Evolutionary conservation across 2,888 invertebrate species (phyloP).

Genomic region (Syrphus vitripennis): DNA sequence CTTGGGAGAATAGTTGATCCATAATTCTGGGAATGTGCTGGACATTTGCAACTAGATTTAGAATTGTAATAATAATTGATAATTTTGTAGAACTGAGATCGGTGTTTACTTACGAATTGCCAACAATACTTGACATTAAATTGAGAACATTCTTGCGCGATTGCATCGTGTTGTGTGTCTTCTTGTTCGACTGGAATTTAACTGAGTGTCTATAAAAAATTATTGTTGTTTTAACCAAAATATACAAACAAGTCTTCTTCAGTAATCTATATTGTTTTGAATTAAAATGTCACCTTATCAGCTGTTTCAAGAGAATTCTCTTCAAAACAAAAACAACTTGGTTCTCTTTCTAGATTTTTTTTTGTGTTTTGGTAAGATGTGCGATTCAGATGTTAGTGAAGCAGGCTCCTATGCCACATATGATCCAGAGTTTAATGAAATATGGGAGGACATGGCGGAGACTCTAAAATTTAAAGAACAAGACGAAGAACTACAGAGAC

Average conservation of each 20-base stretch:
- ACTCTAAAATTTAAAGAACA: slow-evolving; percentile 18
- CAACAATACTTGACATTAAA: slow-evolving; percentile 85
- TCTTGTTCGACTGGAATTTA: not conserved
- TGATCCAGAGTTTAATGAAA: slow-evolving; percentile 59
- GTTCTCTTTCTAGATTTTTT: slow-evolving; percentile 25
- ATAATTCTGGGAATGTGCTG: slow-evolving; percentile 85
- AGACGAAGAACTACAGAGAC: slow-evolving; percentile 37
- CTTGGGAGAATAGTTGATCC: slow-evolving; percentile 82
- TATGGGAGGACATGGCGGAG: slow-evolving; percentile 54
- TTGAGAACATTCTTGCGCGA: slow-evolving; percentile 83
- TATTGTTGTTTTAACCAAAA: not conserved
- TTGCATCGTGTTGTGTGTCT: slow-evolving; percentile 37
- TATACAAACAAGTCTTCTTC: slow-evolving; percentile 3
- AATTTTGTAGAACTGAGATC: not conserved
- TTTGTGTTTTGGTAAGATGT: slow-evolving; percentile 48
- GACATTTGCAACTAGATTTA: slow-evolving; percentile 86
- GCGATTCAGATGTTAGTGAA: slow-evolving; percentile 39
- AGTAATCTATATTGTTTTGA: not conserved
- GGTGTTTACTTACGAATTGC: slow-evolving; percentile 84
- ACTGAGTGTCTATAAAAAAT: slow-evolving; percentile 38
- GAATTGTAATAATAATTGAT: not conserved
- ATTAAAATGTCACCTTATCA: slow-evolving; percentile 25
- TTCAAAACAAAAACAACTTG: slow-evolving; percentile 5
- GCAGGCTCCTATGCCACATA: slow-evolving; percentile 31
- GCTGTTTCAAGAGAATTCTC: slow-evolving; percentile 42